Conservation (phyloP, 2,113 vertebrate genomes). For the Gorsachius goisagi region DNA sequence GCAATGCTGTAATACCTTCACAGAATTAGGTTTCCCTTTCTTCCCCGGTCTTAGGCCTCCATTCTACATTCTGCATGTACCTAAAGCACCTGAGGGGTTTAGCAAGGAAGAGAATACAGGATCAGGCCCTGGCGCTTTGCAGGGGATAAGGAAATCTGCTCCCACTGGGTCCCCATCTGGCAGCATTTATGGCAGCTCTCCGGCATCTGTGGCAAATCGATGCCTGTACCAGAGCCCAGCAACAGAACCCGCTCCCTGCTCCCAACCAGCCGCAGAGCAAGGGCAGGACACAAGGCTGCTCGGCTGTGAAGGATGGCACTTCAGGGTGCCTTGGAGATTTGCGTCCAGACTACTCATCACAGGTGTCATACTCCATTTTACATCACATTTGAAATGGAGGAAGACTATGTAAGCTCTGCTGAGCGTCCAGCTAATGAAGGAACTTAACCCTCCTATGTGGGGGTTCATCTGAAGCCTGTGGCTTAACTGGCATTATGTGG, state of each 20-base stretch:
- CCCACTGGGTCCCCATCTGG: not conserved
- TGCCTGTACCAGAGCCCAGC: not conserved
- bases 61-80: not conserved
- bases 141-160: not conserved
- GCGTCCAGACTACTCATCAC: not conserved
- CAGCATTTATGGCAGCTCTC: not conserved
- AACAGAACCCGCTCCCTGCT: not conserved
- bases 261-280: not conserved
- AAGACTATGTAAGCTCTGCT: not conserved
- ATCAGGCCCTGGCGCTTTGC: not conserved
- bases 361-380: not conserved
- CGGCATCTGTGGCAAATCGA: accelerated
- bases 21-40: not conserved
- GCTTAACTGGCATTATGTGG: not conserved
- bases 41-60: not conserved
- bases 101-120: not conserved
- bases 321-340: not conserved
- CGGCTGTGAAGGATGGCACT: accelerated
- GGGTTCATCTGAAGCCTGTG: not conserved
- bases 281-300: not conserved
- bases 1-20: not conserved
- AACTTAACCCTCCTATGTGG: not conserved
- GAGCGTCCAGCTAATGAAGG: not conserved
- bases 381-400: not conserved
- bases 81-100: not conserved